Conservation (phyloP, 2,797 vertebrate genomes). For the Peromyscus attwateri region DNA sequence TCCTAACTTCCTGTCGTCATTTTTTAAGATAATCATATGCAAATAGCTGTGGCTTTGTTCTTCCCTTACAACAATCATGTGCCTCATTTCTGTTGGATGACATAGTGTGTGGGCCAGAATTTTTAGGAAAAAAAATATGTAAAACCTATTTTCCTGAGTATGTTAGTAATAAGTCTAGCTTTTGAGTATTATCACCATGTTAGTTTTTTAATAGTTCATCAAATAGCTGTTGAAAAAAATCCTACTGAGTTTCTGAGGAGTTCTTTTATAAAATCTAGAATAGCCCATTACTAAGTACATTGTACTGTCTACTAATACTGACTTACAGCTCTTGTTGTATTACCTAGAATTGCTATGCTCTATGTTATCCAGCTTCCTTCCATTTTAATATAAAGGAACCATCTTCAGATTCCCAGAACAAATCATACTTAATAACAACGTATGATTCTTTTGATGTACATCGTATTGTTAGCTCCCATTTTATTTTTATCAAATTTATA, state of each 20-base stretch:
- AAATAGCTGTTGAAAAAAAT: background rate
- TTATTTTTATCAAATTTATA: constrained; percentile 59
- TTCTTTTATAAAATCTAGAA: constrained; percentile 53
- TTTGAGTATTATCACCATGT: constrained; percentile 30
- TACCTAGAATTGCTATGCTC: constrained; percentile 47
- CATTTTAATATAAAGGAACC: constrained; percentile 56
- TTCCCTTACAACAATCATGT: background rate
- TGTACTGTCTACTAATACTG: constrained; percentile 47
- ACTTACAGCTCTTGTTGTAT: constrained; percentile 54
- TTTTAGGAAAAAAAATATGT: constrained; percentile 51
- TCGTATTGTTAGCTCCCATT: constrained; percentile 50
- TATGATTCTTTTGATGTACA: constrained; percentile 33
- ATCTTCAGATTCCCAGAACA: constrained; percentile 62
- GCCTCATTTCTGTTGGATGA: constrained; percentile 46
- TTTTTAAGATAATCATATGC: background rate
- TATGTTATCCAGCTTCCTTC: constrained; percentile 62
- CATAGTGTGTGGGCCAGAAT: background rate
- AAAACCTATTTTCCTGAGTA: constrained; percentile 33
- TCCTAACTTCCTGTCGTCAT: background rate
- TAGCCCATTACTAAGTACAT: constrained; percentile 36
- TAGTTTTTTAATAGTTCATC: constrained; percentile 57
- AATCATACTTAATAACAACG: constrained; percentile 36
- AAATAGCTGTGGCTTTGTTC: constrained; percentile 28
- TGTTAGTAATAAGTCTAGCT: constrained; percentile 15
- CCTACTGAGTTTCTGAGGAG: constrained; percentile 33